Evolutionary conservation across 2,888 invertebrate species (phyloP).

Genomic region (Coremacera marginata): DNA sequence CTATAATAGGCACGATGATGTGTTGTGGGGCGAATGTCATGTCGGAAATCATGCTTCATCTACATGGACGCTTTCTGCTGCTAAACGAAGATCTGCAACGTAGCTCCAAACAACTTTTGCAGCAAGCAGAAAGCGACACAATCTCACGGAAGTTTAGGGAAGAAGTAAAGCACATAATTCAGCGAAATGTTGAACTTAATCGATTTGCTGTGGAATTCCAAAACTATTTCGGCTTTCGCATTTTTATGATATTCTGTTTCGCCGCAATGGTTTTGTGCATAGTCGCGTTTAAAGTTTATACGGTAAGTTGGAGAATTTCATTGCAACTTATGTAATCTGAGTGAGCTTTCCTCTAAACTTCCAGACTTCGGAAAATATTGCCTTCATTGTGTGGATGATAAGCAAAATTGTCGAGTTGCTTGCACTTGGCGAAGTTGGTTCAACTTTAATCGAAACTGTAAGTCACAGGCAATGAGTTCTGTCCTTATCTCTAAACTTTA

Average conservation of each 20-base stretch:
- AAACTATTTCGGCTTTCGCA: constrained; percentile 56
- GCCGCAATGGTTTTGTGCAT: constrained; percentile 58
- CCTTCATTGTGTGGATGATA: constrained; percentile 48
- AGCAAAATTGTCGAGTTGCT: constrained; percentile 50
- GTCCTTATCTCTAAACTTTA: background rate
- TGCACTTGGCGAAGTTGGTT: constrained; percentile 51
- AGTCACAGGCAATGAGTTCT: background rate
- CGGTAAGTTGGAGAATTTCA: constrained; percentile 40
- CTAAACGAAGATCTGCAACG: constrained; percentile 53
- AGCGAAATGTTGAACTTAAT: constrained; percentile 54
- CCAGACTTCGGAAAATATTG: constrained; percentile 51
- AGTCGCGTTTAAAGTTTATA: constrained; percentile 55
- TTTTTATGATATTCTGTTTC: constrained; percentile 59
- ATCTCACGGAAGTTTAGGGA: constrained; percentile 40
- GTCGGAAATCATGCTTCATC: constrained; percentile 58
- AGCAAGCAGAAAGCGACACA: background rate
- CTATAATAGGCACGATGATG: constrained; percentile 53
- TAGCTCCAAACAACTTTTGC: constrained; percentile 39
- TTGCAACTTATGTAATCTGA: background rate
- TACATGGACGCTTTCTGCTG: constrained; percentile 58
- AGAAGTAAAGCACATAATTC: constrained; percentile 41
- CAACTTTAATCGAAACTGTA: constrained; percentile 49
- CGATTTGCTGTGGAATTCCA: constrained; percentile 55
- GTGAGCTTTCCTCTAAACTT: background rate
- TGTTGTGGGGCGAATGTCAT: constrained; percentile 58